A percentile compares a stretch with the other conserved stretches of the same genome.
phyloP scores from a whole-genome alignment of 2,888 invertebrate species.

The Parthenolecanium corni region DNA sequence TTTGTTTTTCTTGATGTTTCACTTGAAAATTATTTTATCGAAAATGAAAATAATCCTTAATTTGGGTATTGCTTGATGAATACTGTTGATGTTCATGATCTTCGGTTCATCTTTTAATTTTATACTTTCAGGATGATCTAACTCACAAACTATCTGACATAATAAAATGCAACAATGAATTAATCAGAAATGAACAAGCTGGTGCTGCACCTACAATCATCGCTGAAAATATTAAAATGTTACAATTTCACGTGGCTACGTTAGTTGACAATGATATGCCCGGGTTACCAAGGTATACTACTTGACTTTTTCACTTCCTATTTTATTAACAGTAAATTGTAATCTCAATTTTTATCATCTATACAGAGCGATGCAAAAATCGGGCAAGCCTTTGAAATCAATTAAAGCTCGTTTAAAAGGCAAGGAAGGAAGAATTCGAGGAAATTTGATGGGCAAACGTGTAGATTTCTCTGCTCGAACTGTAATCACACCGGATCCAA shows the following conservation, averaged over 20 bases:
- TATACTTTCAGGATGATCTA: constrained; percentile 70
- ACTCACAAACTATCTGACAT: constrained; percentile 98
- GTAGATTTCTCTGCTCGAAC: constrained; percentile 99
- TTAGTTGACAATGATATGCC: constrained; percentile 98
- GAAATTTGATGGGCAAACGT: constrained; percentile 99
- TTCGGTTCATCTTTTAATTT: background rate
- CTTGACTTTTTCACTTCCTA: background rate
- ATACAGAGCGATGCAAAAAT: constrained; percentile 89
- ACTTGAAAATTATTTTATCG: too few relatives aligned
- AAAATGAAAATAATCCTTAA: too few relatives aligned
- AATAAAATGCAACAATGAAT: constrained; percentile 93
- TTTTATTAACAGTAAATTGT: background rate
- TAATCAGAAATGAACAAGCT: constrained; percentile 85
- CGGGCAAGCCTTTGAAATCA: constrained; percentile 95
- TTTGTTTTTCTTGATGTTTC: too few relatives aligned
- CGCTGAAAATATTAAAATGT: constrained; percentile 89
- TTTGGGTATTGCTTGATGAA: too few relatives aligned
- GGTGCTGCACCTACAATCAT: constrained; percentile 97
- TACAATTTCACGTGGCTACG: constrained; percentile 98
- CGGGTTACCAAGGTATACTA: constrained; percentile 65
- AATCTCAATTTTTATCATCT: background rate
- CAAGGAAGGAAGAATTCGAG: constrained; percentile 97
- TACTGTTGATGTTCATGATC: too few relatives aligned
- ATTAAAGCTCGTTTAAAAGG: constrained; percentile 92
- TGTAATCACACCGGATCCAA: constrained; percentile 94